Evolutionary conservation across 2,888 invertebrate species (phyloP).

Genomic region (Scaptomyza reducta): DNA sequence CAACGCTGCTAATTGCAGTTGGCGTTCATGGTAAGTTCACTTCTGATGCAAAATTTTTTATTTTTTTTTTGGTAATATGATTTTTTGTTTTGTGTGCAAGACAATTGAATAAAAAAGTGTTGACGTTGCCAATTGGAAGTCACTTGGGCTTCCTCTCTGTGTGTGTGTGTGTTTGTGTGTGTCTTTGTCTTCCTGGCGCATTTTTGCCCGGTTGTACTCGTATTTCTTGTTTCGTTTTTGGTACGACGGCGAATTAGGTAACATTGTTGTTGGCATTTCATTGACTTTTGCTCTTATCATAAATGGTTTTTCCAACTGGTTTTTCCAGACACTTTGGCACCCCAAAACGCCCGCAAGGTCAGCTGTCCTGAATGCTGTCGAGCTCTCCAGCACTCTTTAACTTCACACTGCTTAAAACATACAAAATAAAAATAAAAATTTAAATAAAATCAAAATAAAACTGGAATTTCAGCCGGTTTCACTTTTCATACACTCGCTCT

Average conservation of each 20-base stretch:
- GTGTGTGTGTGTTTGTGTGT: constrained; percentile 14
- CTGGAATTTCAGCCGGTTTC: constrained; percentile 62
- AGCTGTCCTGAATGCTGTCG: constrained; percentile 41
- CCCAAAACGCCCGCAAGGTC: constrained; percentile 54
- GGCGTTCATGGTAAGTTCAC: constrained; percentile 58
- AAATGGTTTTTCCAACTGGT: constrained; percentile 65
- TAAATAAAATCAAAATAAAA: constrained; percentile 16
- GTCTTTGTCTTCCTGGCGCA: constrained; percentile 60
- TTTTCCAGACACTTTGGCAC: constrained; percentile 22
- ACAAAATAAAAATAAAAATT: not conserved
- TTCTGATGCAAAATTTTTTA: constrained; percentile 12
- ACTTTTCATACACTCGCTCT: constrained; percentile 42
- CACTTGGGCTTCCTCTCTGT: constrained; percentile 43
- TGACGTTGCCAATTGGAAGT: constrained; percentile 61
- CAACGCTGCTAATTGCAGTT: constrained; percentile 52
- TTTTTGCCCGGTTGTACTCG: constrained; percentile 46
- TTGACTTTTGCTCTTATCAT: constrained; percentile 74
- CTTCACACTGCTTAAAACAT: not conserved
- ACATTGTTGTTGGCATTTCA: constrained; percentile 68
- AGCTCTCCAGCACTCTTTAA: not conserved
- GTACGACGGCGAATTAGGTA: constrained; percentile 66
- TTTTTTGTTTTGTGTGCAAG: constrained; percentile 55
- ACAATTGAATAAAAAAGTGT: constrained; percentile 60
- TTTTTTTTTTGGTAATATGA: constrained; percentile 13
- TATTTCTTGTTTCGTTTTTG: constrained; percentile 65